Base-by-base conservation (phyloP, 2,888 invertebrate genomes). In the Xylophagus ater region DNA sequence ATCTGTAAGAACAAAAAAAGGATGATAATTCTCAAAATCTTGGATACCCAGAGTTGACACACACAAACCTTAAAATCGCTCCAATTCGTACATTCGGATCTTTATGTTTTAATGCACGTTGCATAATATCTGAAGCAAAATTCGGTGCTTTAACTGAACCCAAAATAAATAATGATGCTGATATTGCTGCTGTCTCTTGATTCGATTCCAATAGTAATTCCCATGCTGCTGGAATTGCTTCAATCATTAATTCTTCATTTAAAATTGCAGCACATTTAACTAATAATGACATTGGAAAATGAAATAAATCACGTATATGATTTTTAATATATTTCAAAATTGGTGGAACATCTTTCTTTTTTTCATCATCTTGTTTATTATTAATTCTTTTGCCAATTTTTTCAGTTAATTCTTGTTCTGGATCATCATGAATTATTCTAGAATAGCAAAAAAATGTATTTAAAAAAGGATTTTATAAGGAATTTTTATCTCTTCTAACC, bases 181-280 rank as follows among this genome's bases (percentile, higher is more conserved):
- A 84, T 33, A 82, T 76, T 0, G 87, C 81, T 24, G 84, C 76
- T 7, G 88, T 80, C 60, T 88, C 87, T 43, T 53, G 53, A 57
- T 94, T 94, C n/a, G 80, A 75, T 57, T 98, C 96, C 28, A 97
- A 63, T 4, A 98, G 69, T 13, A 98, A 70, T 55, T 94, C 89
- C 98, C 98, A 98, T 0, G 93, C 88, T 1, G 92, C 84, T 0
- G 89, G 86, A 43, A 96, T 74, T 24, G 92, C 79, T 51, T 92
- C 89, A 3, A 80, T 71, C 53, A 92, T 89, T 51, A 87, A 71
- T 31, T 90, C 92, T 55, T 92, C 92, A 3, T 78, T 72, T 59
- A 97, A 72, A 4, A 92, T 81, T 0, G 87, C 85, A 0, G 90
- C 89, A 1, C 90, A 87, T 67, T 96, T 96, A 7, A 92, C 73